Base-by-base conservation (phyloP, 2,888 invertebrate species). In the Drosophila planitibia region DNA sequence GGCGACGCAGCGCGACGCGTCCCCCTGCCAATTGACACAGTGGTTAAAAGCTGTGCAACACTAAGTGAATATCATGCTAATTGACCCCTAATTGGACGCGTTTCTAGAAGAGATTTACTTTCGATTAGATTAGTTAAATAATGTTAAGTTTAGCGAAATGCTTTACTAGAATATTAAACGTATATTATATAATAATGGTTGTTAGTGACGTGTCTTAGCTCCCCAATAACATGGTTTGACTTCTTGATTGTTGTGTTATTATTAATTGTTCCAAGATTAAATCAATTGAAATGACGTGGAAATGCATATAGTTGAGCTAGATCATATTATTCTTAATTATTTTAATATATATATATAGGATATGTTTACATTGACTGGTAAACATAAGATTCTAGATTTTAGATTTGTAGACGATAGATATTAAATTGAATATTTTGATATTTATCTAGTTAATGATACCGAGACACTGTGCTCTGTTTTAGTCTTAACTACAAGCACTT, bases 401-500 rank as follows among this genome's bases (percentile, higher is more conserved):
- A 5, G 12, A 22, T 1, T 22, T 22, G 12, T 22, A 0, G 5
- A 12, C 4, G 22, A 1, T 2, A 25, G 7, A 47, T 47, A 25
- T 16, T 25, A 2, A 25, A 47, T 47, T 9, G 25, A 47, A 25
- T 47, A 47, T 22, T 47, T 28, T 19, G 19, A 51, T 51, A 12
- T 19, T 9, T 14, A 22, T 22, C 3, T 53, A 33, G 32, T 22
- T 32, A 4, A 4, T 47, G n/a, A 49, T 28, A 14, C 22, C 0
- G 41, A 30, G 33, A 55, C 68, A 79, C 79, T 78, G 82, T 77
- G 70, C 66, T 19, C 9, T 41, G 35, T 37, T 63, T 80, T 63
- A 70, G 65, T 80, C 59, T 76, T 57, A 80, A 70, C 81, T 80
- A 76, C 52, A 63, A 59, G 44, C 55, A 76, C 66, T 76, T 80